phyloP scores from a whole-genome alignment of 1,140 invertebrate species.

The Formica selysi region DNA sequence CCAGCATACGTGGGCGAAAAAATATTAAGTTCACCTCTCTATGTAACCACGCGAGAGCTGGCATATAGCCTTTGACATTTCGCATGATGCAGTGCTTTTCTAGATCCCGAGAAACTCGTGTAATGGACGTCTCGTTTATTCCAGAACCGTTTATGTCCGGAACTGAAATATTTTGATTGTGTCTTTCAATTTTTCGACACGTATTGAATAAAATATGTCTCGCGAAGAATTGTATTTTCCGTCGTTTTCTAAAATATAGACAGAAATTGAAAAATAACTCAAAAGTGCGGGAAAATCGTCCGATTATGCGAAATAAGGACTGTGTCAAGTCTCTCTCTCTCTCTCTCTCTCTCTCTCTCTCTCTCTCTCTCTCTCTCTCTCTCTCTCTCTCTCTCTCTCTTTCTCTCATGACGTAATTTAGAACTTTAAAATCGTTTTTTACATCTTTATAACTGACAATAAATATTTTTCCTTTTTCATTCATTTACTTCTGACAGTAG shows the following conservation, averaged over 20 bases:
- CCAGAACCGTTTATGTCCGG: slow-evolving; percentile 22
- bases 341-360: too few relatives aligned
- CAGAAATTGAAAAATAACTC: background rate
- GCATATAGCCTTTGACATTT: slow-evolving; percentile 55
- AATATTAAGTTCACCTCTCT: slow-evolving; percentile 34
- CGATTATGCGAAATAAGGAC: background rate
- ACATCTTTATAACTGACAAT: background rate
- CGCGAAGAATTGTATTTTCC: background rate
- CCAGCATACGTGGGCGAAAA: slow-evolving; percentile 50
- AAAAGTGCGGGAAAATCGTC: background rate
- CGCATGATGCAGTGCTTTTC: slow-evolving; percentile 43
- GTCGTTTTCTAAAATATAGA: background rate
- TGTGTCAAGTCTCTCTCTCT: background rate
- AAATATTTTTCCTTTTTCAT: background rate
- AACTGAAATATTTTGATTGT: background rate
- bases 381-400: too few relatives aligned
- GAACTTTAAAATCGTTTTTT: background rate
- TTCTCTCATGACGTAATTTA: background rate
- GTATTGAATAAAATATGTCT: slow-evolving; percentile 12
- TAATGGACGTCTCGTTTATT: slow-evolving; percentile 30
- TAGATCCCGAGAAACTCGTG: slow-evolving; percentile 29
- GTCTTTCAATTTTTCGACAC: background rate
- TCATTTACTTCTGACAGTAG: background rate
- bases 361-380: too few relatives aligned
- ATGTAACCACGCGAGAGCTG: background rate